Evolutionary conservation across 2,888 invertebrate species (phyloP), one percentile per base, ranked within the genome.

Genomic region (Drosophila crucigera): DNA sequence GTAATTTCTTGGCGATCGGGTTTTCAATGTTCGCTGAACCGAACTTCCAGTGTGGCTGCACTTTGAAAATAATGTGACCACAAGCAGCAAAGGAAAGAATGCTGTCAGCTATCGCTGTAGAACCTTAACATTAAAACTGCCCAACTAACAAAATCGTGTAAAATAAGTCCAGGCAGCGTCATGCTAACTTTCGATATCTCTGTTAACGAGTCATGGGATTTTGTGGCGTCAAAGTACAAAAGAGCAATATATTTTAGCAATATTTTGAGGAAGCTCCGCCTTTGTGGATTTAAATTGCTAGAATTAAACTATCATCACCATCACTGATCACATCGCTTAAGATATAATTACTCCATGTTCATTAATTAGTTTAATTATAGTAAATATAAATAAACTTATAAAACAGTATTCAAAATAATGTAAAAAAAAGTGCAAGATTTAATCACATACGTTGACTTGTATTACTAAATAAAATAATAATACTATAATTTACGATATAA

Each of bases 1-100:
- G 47, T 19, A 67, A 30, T 74, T 80, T 52, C 68, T 68, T 68
- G 68, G 61, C 65, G 76, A 80, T 62, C 41, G 37, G 60, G 67
- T 71, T 71, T 68, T 71, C 43, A 68, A 68, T 78, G 71, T 78
- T 80, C 76, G 80, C 80, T 78, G 80, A 78, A 80, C 80, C 75
- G 80, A 78, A 71, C 73, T 73, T 73, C 76, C 80, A 78, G 70
- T 75, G 77, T 77, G 77, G 54, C 77, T 74, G 75, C 80, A 67
- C 73, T 64, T 56, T 25, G 41, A 60, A 58, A 61, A 54, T 60
- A 54, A 63, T 78, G 67, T 76, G 73, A 68, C 78, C 68, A 30
- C 35, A 3, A 3, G 19, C 25, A 25, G 31, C 41, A 37, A 58
- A 35, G 11, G 6, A 11, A 5, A 58, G 56, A 67, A 63, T 61